Conservation (phyloP, 1,140 invertebrate species). For the Leptestheria dahalacensis region DNA sequence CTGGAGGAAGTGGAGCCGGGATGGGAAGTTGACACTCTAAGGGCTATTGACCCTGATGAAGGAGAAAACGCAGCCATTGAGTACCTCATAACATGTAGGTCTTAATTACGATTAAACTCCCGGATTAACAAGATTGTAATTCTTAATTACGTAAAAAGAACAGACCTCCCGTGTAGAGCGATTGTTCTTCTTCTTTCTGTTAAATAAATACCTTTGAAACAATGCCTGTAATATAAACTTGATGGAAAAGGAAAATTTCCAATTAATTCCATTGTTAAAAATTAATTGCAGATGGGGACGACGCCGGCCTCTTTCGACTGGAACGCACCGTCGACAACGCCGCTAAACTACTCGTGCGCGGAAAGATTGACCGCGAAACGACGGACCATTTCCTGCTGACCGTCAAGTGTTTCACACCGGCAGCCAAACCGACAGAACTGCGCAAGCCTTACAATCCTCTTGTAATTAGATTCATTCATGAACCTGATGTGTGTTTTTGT, state of each 20-base stretch:
- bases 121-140: too few species aligned
- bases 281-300: conserved; percentile 42
- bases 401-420: conserved; percentile 50
- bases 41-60: conserved; percentile 51
- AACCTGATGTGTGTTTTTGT: too few species aligned
- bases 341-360: conserved; percentile 41
- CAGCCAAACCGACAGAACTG: conserved; percentile 29
- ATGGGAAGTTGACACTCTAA: conserved; percentile 45
- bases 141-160: too few species aligned
- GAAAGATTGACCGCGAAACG: conserved; percentile 48
- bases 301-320: conserved; percentile 44
- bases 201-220: too few species aligned
- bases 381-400: conserved; percentile 42
- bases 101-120: background rate
- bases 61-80: conserved; percentile 58
- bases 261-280: background rate
- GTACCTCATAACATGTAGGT: conserved; percentile 47
- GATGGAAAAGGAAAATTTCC: too few species aligned
- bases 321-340: conserved; percentile 45
- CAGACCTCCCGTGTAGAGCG: too few species aligned
- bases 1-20: conserved; percentile 47
- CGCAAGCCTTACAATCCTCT: conserved; percentile 41
- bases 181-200: too few species aligned
- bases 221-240: too few species aligned
- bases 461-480: too few species aligned